phyloP scores from a whole-genome alignment of 2,888 invertebrate genomes.

The Clistopyga incitator region DNA sequence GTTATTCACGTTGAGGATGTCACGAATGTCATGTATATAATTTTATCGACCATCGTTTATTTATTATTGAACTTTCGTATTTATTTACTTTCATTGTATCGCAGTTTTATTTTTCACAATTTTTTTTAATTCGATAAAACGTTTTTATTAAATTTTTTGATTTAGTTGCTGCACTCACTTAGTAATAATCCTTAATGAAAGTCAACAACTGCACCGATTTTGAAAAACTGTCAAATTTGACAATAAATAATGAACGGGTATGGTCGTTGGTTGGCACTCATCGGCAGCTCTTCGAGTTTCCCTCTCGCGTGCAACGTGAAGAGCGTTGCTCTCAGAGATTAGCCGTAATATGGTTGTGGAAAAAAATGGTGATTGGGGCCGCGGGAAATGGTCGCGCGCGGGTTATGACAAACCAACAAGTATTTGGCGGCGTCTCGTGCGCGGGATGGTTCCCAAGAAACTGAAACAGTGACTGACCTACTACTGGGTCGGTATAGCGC shows the following conservation, averaged over 20 bases:
- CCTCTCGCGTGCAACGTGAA: not conserved
- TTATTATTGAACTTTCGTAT: not conserved
- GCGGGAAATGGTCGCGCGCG: conserved; percentile 49
- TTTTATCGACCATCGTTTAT: not conserved
- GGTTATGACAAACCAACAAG: conserved; percentile 52
- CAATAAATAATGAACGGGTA: not conserved
- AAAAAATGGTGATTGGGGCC: too few species aligned
- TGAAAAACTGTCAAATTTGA: not conserved
- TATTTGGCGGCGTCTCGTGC: conserved; percentile 61
- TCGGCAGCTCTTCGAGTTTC: not conserved
- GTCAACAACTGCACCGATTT: not conserved
- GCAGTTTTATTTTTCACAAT: not conserved
- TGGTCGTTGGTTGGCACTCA: not conserved
- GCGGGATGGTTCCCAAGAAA: conserved; percentile 74
- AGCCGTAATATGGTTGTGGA: not conserved
- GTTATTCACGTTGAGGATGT: not conserved
- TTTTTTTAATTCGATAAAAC: not conserved
- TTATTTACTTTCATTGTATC: not conserved
- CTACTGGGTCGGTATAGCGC: conserved; percentile 70
- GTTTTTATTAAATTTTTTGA: too few species aligned
- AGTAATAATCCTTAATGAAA: not conserved
- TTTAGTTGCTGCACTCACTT: not conserved
- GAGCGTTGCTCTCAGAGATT: too few species aligned
- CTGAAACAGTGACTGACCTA: conserved; percentile 76
- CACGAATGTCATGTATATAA: not conserved